These are phyloP conservation scores for Cyprinodon brontotheroides DNA, from an alignment of 2,113 vertebrate species.

Conservation along the genomic window DNA sequence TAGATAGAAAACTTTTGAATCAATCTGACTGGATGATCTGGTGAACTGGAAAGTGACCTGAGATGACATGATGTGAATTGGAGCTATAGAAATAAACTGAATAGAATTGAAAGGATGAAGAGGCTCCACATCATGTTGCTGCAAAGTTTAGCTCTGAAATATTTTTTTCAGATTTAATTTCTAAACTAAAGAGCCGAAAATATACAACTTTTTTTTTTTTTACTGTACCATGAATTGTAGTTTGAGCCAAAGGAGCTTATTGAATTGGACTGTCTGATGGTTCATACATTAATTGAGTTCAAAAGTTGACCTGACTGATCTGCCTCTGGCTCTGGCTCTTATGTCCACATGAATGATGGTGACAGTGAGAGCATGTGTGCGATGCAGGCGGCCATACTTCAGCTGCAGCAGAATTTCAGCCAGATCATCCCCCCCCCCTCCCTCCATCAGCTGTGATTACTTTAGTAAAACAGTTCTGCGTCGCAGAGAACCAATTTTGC, in stretches of 20 bases:
- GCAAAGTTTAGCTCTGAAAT: not conserved
- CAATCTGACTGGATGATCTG: too few species aligned
- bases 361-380: conserved; percentile 42
- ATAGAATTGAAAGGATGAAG: not conserved
- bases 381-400: conserved; percentile 54
- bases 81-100: too few species aligned
- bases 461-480: conserved; percentile 74
- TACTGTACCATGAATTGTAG: conserved; percentile 19
- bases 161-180: not conserved
- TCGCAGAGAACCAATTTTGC: conserved; percentile 79
- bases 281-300: conserved; percentile 70
- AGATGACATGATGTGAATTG: too few species aligned
- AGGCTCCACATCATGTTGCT: not conserved
- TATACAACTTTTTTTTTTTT: conserved; percentile 12
- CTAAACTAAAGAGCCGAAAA: not conserved
- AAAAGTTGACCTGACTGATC: conserved; percentile 72
- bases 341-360: conserved; percentile 76
- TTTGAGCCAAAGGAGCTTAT: conserved; percentile 28
- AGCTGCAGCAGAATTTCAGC: conserved; percentile 69
- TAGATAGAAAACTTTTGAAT: too few species aligned
- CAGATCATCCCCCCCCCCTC: conserved; percentile 65
- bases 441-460: conserved; percentile 77
- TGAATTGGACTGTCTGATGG: conserved; percentile 18
- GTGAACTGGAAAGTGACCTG: too few species aligned
- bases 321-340: conserved; percentile 65